Percentiles rank a stretch among this genome's conserved stretches.
phyloP scores from a whole-genome alignment of 2,113 vertebrate genomes.

The Gasterosteus aculeatus region DNA sequence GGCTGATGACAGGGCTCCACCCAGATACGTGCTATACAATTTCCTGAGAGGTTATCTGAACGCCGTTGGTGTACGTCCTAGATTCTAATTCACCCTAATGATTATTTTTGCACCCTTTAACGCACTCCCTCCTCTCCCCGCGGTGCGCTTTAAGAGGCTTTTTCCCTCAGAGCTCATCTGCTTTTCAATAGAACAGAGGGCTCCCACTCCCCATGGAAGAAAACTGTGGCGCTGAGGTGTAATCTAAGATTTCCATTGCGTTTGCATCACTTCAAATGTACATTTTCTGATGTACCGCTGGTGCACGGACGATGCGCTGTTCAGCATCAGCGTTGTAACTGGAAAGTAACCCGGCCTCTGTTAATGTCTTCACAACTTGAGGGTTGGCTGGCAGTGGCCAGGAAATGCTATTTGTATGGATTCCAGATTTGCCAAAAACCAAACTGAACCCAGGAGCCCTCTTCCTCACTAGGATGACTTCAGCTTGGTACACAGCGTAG shows the following conservation, averaged over 20 bases:
- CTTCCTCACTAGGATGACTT: conserved; percentile 39
- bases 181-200: conserved; percentile 58
- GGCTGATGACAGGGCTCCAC: conserved; percentile 27
- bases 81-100: conserved; percentile 79
- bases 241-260: conserved; percentile 35
- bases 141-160: conserved; percentile 58
- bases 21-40: conserved; percentile 20
- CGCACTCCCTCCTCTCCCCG: conserved; percentile 59
- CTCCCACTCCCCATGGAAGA: conserved; percentile 33
- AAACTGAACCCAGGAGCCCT: conserved; percentile 43
- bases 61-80: conserved; percentile 45
- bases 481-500: conserved; percentile 23
- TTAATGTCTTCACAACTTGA: conserved; percentile 64
- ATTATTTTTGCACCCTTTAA: conserved; percentile 70
- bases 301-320: conserved; percentile 20
- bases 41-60: conserved; percentile 12
- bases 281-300: not conserved
- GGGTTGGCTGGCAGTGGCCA: conserved; percentile 30
- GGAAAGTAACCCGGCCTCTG: conserved; percentile 53
- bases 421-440: conserved; percentile 61
- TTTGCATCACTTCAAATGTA: conserved; percentile 26
- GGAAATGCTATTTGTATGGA: conserved; percentile 49
- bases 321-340: conserved; percentile 29
- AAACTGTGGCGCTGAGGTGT: conserved; percentile 16
- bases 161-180: conserved; percentile 52